Evolutionary conservation across 2,113 vertebrate species (phyloP), one percentile per base, ranked within the genome.

Genomic region (Odontophorus gujanensis): DNA sequence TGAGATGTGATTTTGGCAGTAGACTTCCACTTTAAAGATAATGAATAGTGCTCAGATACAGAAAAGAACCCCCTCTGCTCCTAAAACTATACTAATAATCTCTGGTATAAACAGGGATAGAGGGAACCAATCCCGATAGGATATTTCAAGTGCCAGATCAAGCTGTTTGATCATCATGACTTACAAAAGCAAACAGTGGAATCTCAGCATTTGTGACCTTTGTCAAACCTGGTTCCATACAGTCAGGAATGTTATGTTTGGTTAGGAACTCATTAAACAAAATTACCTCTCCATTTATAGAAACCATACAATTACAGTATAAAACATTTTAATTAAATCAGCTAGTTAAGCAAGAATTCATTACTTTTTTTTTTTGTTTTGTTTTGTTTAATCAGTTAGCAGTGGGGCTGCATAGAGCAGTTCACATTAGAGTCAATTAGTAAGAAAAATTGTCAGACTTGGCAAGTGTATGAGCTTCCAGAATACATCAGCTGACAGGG

Each of bases 241-340:
- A 96, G 75, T 75, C 95, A 94, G 81, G 96, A 91, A 88, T 92
- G 90, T 84, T 78, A 72, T 78, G 85, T 96, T 96, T 94, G 93
- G 96, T 93, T 91, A 95, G 96, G 88, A 96, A 96, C 81, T 93
- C 89, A 85, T 93, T 93, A 95, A 95, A 91, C 74, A 93, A 95
- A 97, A 97, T 95, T 92, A 96, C 87, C 87, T 97, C 95, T 94
- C 86, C 74, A 58, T 95, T 95, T 93, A 96, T 75, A 95, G 97
- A 94, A 97, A 93, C 94, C 93, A 87, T 86, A 81, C 92, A 94
- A 97, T 94, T 90, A 85, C 89, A 85, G 86, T 90, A 95, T 92
- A 97, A 96, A 95, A 95, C 92, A 94, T 97, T 97, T 95, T 94
- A 97, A 96, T 97, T 97, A 98, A 96, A 96, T 96, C 90, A 93